A percentile compares a stretch with the other conserved stretches of the same genome.
Conservation (phyloP, 2,888 invertebrate species). For the Thecophora atra region DNA sequence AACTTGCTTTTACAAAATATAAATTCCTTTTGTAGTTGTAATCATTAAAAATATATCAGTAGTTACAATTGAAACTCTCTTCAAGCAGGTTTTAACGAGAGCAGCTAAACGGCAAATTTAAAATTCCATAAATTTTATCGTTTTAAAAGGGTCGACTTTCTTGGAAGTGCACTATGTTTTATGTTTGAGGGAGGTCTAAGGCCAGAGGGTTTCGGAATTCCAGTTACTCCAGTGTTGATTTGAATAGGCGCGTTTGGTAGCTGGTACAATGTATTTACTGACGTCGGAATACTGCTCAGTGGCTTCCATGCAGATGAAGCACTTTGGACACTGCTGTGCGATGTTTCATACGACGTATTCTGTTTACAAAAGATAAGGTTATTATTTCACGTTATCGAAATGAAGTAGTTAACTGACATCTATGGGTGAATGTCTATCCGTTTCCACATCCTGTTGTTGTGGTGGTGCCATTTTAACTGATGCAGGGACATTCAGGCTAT, state of each 20-base stretch:
- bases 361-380: slow-evolving; percentile 41
- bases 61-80: slow-evolving; percentile 1
- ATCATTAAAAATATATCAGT: slow-evolving; percentile 23
- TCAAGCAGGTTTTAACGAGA: not conserved
- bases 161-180: slow-evolving; percentile 64
- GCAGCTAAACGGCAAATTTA: too few relatives aligned
- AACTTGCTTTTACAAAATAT: slow-evolving; percentile 35
- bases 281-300: slow-evolving; percentile 24
- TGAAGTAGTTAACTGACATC: slow-evolving; percentile 49
- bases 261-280: slow-evolving; percentile 18
- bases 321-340: slow-evolving; percentile 58
- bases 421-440: slow-evolving; percentile 57
- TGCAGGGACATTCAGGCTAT: slow-evolving; percentile 55
- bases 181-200: slow-evolving; percentile 57
- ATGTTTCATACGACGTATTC: slow-evolving; percentile 64
- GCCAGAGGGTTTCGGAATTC: slow-evolving; percentile 63
- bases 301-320: slow-evolving; percentile 43
- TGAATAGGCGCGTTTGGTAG: slow-evolving; percentile 51
- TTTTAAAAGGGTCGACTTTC: slow-evolving; percentile 57
- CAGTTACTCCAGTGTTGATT: slow-evolving; percentile 56
- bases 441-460: slow-evolving; percentile 56
- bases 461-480: slow-evolving; percentile 42
- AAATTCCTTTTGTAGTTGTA: slow-evolving; percentile 28
- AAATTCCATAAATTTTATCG: slow-evolving; percentile 50
- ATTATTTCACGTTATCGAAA: not conserved